Conservation (phyloP, 2,888 invertebrate genomes). For the Hirtodrosophila confusa region DNA sequence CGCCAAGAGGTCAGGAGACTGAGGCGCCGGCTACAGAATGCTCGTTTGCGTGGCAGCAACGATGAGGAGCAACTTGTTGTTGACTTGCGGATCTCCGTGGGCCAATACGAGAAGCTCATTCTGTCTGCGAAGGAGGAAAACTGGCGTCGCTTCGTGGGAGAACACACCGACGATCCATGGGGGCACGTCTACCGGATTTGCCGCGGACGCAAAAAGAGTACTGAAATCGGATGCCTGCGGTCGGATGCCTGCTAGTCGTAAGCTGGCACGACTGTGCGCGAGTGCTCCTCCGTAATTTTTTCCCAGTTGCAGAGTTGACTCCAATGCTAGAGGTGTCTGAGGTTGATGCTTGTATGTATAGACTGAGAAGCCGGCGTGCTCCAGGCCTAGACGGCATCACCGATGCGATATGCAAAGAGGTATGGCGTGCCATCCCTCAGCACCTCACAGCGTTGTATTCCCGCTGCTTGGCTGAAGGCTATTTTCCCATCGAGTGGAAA, state of each 20-base stretch:
- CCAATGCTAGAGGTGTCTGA: slow-evolving; percentile 6
- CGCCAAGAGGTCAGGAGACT: slow-evolving; percentile 29
- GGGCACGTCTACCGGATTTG: slow-evolving; percentile 19
- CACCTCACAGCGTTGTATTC: slow-evolving; percentile 12
- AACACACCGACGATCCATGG: slow-evolving; percentile 16
- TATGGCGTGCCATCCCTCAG: slow-evolving; percentile 22
- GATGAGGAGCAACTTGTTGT: slow-evolving; percentile 8
- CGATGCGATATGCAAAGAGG: slow-evolving; percentile 19
- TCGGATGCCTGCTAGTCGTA: slow-evolving; percentile 13
- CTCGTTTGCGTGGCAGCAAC: slow-evolving; percentile 4
- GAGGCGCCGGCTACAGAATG: slow-evolving; percentile 24
- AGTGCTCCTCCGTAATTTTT: slow-evolving; percentile 20
- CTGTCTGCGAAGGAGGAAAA: slow-evolving; percentile 14
- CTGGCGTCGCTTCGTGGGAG: slow-evolving; percentile 24
- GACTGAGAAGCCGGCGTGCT: slow-evolving; percentile 27
- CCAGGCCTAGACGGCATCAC: slow-evolving; percentile 26
- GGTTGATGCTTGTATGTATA: slow-evolving; percentile 8
- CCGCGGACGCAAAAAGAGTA: slow-evolving; percentile 10
- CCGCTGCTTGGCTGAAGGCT: slow-evolving; percentile 5
- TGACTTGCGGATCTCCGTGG: slow-evolving; percentile 1
- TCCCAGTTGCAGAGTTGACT: slow-evolving; percentile 10
- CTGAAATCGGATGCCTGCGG: slow-evolving; percentile 16
- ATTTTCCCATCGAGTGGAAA: slow-evolving; percentile 19
- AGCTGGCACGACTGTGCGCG: slow-evolving; percentile 20
- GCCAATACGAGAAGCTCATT: slow-evolving; percentile 17